Evolutionary conservation across 2,888 invertebrate species (phyloP).

Genomic region (Drosophila ustulata): DNA sequence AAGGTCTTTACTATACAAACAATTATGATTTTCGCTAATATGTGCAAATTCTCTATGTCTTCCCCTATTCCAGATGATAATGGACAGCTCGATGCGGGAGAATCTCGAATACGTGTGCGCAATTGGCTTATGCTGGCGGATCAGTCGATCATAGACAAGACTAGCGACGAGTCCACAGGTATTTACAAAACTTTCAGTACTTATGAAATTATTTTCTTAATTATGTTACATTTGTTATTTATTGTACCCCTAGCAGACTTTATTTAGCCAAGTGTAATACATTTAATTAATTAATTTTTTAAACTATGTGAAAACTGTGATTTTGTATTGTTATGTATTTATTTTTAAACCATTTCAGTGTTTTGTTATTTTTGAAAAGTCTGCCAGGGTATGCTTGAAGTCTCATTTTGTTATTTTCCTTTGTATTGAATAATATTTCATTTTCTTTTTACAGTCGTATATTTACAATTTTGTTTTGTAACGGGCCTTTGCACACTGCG

Average conservation of each 20-base stretch:
- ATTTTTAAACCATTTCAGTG: not conserved
- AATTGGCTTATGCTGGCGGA: constrained; percentile 85
- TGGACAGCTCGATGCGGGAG: constrained; percentile 60
- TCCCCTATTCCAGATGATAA: constrained; percentile 61
- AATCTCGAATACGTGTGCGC: constrained; percentile 84
- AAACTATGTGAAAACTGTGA: too few species aligned
- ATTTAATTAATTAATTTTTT: too few species aligned
- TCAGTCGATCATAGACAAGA: constrained; percentile 82
- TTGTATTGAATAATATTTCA: constrained; percentile 55
- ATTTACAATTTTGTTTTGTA: constrained; percentile 60
- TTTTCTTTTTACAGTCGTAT: constrained; percentile 69
- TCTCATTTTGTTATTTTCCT: constrained; percentile 23
- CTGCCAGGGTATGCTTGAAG: constrained; percentile 2
- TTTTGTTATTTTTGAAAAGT: not conserved
- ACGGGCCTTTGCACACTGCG: constrained; percentile 43
- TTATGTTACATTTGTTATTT: constrained; percentile 18
- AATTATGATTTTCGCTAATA: constrained; percentile 37
- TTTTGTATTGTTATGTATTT: not conserved
- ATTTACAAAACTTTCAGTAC: constrained; percentile 44
- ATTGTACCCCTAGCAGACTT: constrained; percentile 10
- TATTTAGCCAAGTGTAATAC: too few species aligned
- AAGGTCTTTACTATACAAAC: not conserved
- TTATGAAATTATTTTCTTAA: constrained; percentile 21
- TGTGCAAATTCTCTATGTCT: constrained; percentile 23
- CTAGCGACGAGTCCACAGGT: constrained; percentile 67